phyloP scores from a whole-genome alignment of 2,113 vertebrate species.

The Malurus melanocephalus region DNA sequence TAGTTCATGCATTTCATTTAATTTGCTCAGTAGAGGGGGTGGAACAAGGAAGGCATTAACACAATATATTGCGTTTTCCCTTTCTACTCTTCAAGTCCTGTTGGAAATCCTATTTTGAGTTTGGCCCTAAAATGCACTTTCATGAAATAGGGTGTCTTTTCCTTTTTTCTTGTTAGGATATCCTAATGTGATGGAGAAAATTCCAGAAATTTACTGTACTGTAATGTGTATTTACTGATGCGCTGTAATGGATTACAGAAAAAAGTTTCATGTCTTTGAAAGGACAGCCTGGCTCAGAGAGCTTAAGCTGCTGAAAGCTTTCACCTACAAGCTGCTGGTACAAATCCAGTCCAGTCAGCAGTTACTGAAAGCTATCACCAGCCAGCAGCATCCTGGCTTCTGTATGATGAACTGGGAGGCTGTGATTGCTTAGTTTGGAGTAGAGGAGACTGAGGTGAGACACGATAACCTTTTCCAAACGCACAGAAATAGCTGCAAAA shows the following conservation, averaged over 20 bases:
- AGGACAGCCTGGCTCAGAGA: neutral
- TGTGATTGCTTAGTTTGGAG: conserved; percentile 18
- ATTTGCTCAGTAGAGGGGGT: conserved; percentile 6
- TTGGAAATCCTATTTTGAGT: neutral
- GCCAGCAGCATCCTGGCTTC: conserved; percentile 10
- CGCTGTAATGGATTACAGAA: neutral
- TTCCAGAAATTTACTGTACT: neutral
- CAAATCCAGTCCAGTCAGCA: conserved; percentile 22
- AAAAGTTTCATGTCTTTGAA: neutral
- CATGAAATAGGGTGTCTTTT: neutral
- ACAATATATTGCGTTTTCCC: conserved; percentile 1
- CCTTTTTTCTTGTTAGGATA: neutral
- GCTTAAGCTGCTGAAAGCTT: neutral
- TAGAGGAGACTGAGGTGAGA: neutral
- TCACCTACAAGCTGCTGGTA: conserved; percentile 11
- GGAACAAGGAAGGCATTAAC: conserved; percentile 39
- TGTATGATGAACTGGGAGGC: neutral
- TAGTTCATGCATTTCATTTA: conserved; percentile 68
- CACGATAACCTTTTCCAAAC: neutral
- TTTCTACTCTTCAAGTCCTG: conserved; percentile 14
- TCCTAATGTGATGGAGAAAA: neutral
- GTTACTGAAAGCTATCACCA: conserved; percentile 10
- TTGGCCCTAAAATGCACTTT: neutral
- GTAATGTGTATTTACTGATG: neutral
- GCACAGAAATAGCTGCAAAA: neutral